Percentiles rank a stretch among this genome's conserved stretches.
Evolutionary conservation across 2,797 vertebrate species (phyloP).

Genomic region (Premnoplex brunnescens): DNA sequence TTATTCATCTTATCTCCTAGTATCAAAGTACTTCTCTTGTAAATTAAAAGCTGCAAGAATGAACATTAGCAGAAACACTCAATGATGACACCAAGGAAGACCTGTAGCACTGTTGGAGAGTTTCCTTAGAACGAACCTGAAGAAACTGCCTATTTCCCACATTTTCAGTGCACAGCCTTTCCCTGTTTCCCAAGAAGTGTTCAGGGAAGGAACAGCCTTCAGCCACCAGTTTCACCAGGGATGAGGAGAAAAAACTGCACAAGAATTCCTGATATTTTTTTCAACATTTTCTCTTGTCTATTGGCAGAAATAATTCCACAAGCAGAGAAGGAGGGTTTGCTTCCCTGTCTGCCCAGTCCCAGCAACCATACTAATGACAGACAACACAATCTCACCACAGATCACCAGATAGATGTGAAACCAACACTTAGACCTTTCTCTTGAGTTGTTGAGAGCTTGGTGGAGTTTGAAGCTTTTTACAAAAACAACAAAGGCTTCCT

Average conservation of each 20-base stretch:
- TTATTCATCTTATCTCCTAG: slow-evolving; percentile 2
- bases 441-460: neutral
- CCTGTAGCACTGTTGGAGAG: neutral
- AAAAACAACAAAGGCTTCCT: neutral
- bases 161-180: neutral
- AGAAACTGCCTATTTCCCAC: neutral
- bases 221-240: neutral
- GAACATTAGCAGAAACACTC: neutral
- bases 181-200: neutral
- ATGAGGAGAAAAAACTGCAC: neutral
- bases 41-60: neutral
- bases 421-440: neutral
- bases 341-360: neutral
- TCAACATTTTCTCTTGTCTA: neutral
- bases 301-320: neutral
- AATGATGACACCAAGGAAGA: neutral
- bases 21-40: slow-evolving; percentile 18
- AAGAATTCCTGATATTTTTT: neutral
- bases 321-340: neutral
- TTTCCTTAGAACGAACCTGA: neutral
- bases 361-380: neutral
- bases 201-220: neutral
- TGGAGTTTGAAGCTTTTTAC: neutral
- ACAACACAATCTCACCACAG: neutral
- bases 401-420: neutral